phyloP scores from a whole-genome alignment of 2,113 vertebrate genomes.

The Phyllostomus hastatus region DNA sequence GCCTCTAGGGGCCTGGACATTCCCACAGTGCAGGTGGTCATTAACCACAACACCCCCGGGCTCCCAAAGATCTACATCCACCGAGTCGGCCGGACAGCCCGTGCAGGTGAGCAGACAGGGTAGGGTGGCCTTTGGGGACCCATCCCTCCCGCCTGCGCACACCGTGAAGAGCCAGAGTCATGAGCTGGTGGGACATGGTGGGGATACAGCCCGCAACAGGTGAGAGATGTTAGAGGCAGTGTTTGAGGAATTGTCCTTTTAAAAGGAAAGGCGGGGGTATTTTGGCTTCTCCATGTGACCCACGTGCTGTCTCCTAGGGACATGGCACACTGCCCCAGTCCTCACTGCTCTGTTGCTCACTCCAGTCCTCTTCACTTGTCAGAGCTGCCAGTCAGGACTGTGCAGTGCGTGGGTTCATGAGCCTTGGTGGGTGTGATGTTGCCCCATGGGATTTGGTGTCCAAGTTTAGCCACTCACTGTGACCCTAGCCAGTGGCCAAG shows the following conservation, averaged over 20 bases:
- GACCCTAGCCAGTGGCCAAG: not conserved
- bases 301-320: not conserved
- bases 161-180: not conserved
- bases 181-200: not conserved
- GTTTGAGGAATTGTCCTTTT: not conserved
- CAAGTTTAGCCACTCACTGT: not conserved
- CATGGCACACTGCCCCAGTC: not conserved
- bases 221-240: not conserved
- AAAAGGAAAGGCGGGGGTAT: not conserved
- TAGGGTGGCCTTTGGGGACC: not conserved
- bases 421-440: not conserved
- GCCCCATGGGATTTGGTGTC: not conserved
- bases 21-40: conserved; percentile 93
- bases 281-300: not conserved
- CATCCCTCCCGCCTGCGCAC: too few species aligned
- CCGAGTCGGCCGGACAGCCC: conserved; percentile 93
- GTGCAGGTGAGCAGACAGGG: conserved; percentile 85
- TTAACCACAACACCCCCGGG: conserved; percentile 96
- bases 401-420: not conserved
- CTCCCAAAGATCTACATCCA: conserved; percentile 97
- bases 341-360: not conserved
- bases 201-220: not conserved
- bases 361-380: not conserved
- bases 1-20: conserved; percentile 92
- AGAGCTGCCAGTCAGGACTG: not conserved